Percentiles rank a stretch among this genome's conserved stretches.
Evolutionary conservation across 2,113 vertebrate species (phyloP).

Genomic region (Solenodon paradoxus): DNA sequence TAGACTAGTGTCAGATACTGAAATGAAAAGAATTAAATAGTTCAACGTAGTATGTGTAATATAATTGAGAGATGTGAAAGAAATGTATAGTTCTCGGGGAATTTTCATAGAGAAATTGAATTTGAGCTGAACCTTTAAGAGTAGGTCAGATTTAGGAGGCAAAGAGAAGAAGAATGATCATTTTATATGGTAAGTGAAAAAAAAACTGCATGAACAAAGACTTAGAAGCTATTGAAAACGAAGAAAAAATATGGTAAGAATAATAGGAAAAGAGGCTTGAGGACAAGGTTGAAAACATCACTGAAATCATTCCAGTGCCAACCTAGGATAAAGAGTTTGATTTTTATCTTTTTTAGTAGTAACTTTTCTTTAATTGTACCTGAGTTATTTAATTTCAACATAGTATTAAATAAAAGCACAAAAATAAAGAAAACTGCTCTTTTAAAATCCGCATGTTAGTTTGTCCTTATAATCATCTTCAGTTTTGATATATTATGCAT

Average conservation of each 20-base stretch:
- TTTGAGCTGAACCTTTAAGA: neutral
- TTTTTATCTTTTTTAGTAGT: neutral
- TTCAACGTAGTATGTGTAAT: neutral
- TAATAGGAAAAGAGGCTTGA: neutral
- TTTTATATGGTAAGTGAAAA: neutral
- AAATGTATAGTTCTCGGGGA: neutral
- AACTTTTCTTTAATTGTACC: neutral
- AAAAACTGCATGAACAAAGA: neutral
- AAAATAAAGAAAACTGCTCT: neutral
- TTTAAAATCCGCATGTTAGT: neutral
- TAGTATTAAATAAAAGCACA: neutral
- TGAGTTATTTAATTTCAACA: neutral
- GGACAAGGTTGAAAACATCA: neutral
- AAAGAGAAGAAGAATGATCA: neutral
- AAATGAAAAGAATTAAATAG: neutral
- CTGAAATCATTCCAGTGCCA: neutral
- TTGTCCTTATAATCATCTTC: neutral
- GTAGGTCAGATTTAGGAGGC: neutral
- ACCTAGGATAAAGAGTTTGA: neutral
- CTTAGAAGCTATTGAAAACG: neutral
- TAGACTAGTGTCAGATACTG: conserved; percentile 22
- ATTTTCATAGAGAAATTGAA: neutral
- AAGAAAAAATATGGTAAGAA: neutral
- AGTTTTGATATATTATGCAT: neutral
- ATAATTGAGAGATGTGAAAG: neutral